phyloP scores from a whole-genome alignment of 1,140 invertebrate species.

The Heliconius hermathena region DNA sequence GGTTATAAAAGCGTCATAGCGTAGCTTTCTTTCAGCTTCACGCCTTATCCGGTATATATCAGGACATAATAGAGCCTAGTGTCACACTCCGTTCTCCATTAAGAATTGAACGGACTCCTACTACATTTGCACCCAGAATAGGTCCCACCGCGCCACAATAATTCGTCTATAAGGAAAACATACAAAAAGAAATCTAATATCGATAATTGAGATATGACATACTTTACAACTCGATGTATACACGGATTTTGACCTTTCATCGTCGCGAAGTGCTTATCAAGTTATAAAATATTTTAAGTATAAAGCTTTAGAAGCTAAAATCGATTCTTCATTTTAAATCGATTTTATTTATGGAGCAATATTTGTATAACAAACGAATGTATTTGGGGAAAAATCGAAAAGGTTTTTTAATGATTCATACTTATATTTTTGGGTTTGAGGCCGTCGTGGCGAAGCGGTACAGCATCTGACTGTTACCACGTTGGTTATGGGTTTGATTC shows the following conservation, averaged over 20 bases:
- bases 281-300: not conserved
- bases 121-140: not conserved
- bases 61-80: not conserved
- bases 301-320: not conserved
- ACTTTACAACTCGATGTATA: conserved; percentile 32
- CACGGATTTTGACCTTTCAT: conserved; percentile 30
- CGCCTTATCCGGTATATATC: too few relatives aligned
- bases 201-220: conserved; percentile 37
- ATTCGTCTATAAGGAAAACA: not conserved
- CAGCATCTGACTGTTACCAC: not conserved
- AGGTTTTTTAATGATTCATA: conserved; percentile 5
- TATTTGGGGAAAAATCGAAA: not conserved
- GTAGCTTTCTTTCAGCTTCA: too few relatives aligned
- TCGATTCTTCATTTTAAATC: not conserved
- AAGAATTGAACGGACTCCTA: not conserved
- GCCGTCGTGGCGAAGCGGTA: too few relatives aligned
- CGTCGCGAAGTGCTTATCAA: conserved; percentile 13
- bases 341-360: not conserved
- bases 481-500: not conserved
- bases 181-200: conserved; percentile 22
- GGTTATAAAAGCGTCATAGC: too few relatives aligned
- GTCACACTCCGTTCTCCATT: not conserved
- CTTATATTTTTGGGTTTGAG: not conserved
- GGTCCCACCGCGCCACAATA: not conserved
- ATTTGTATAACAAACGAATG: conserved; percentile 1